phyloP scores from a whole-genome alignment of 92 coral and sea anemone genomes.

The Epizoanthus ramosus region DNA sequence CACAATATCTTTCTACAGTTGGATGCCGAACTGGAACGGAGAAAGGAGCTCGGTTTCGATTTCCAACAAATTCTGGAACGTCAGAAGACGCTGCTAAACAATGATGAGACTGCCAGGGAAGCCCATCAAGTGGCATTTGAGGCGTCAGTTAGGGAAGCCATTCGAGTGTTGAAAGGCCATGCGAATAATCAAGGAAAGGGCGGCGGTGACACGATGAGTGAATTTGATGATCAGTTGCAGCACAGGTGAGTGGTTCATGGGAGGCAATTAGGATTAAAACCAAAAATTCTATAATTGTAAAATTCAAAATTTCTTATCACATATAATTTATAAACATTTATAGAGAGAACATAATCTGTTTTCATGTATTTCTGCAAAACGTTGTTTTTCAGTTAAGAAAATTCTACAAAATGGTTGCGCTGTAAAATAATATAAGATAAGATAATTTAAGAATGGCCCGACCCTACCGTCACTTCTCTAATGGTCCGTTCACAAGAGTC shows the following conservation, averaged over 20 bases:
- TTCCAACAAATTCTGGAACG: slow-evolving; percentile 92
- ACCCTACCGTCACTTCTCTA: no score
- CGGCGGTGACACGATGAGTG: slow-evolving; percentile 59
- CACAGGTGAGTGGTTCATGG: slow-evolving; percentile 77
- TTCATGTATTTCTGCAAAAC: no score
- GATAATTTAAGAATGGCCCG: no score
- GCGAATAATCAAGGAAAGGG: slow-evolving; percentile 64
- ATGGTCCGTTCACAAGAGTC: no score
- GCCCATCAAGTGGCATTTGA: slow-evolving; percentile 92
- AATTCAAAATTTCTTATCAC: no score
- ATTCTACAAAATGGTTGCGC: no score
- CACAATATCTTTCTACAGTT: slow-evolving; percentile 57
- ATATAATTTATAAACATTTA: no score
- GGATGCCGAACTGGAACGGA: slow-evolving; percentile 90
- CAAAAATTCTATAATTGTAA: no score
- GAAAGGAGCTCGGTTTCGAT: slow-evolving; percentile 94
- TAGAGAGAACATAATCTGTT: no score
- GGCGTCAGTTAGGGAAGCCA: slow-evolving; percentile 85
- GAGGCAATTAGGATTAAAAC: not conserved
- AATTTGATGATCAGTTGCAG: slow-evolving; percentile 80
- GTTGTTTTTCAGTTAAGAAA: no score
- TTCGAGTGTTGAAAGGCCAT: slow-evolving; percentile 83
- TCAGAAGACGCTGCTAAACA: slow-evolving; percentile 76
- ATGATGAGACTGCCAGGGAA: slow-evolving; percentile 93
- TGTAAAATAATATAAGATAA: no score